These are phyloP conservation scores for Danio tinwini DNA, from an alignment of 2,797 vertebrate species.

Conservation along the genomic window DNA sequence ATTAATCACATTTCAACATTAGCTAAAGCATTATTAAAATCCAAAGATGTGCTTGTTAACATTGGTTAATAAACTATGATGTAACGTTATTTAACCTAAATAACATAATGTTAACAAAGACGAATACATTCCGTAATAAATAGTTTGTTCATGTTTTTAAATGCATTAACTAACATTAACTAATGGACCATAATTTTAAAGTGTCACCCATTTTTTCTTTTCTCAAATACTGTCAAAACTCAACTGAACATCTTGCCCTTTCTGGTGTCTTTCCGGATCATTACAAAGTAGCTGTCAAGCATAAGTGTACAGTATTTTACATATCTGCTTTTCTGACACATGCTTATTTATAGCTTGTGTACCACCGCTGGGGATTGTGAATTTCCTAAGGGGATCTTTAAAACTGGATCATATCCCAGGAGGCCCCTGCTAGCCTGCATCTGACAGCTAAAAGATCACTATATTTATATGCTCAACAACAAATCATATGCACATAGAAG, in stretches of 20 bases:
- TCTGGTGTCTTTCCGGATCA: not conserved
- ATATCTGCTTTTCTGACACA: conserved; percentile 37
- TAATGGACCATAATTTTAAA: too few relatives aligned
- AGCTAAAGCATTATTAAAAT: too few relatives aligned
- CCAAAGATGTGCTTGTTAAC: too few relatives aligned
- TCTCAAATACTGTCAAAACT: not conserved
- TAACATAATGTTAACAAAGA: too few relatives aligned
- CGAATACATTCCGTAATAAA: too few relatives aligned
- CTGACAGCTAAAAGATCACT: conserved; percentile 58
- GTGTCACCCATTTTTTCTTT: too few relatives aligned
- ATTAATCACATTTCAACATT: too few relatives aligned
- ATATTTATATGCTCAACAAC: conserved; percentile 51
- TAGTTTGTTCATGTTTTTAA: too few relatives aligned
- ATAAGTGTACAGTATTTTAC: conserved; percentile 16
- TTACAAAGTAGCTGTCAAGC: conserved; percentile 26
- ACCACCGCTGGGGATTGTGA: conserved; percentile 44
- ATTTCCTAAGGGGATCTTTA: conserved; percentile 61
- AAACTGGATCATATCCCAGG: conserved; percentile 60
- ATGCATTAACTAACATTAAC: too few relatives aligned
- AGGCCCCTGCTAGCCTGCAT: conserved; percentile 51
- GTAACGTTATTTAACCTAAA: too few relatives aligned
- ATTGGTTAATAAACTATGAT: too few relatives aligned
- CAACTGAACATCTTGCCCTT: conserved; percentile 11
- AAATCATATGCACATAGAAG: conserved; percentile 47
- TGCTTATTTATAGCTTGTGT: conserved; percentile 51